Evolutionary conservation across 2,888 invertebrate genomes (phyloP).

Genomic region (Pheosia tremula): DNA sequence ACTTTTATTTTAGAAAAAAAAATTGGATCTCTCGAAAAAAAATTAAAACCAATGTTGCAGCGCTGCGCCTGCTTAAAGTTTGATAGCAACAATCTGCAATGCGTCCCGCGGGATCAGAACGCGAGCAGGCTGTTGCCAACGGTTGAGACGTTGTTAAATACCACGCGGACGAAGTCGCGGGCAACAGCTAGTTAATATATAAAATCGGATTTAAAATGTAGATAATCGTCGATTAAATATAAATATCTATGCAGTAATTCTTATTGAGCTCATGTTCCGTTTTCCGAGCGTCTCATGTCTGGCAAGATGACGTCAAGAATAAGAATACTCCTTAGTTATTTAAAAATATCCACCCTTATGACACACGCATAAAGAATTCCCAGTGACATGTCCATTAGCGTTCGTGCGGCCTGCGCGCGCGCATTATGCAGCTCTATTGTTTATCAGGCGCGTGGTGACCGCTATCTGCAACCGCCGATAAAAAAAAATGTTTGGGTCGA

Average conservation of each 20-base stretch:
- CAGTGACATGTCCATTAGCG: conserved; percentile 6
- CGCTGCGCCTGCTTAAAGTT: no score
- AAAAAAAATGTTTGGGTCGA: conserved; percentile 6
- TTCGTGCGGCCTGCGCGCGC: conserved; percentile 1
- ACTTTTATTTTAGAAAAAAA: no score
- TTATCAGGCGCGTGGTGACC: conserved; percentile 2
- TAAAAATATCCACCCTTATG: conserved; percentile 7
- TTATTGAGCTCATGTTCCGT: not conserved
- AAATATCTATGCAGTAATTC: not conserved
- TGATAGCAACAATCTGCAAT: no score
- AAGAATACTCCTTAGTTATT: not conserved
- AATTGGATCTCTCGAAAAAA: no score
- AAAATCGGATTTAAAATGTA: not conserved
- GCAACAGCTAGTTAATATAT: no score
- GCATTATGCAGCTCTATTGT: conserved; percentile 7
- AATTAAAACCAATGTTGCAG: no score
- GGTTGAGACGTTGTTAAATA: no score
- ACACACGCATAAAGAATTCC: conserved; percentile 7
- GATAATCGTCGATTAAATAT: not conserved
- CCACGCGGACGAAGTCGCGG: no score
- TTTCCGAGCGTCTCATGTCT: not conserved
- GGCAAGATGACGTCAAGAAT: not conserved
- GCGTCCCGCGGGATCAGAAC: no score
- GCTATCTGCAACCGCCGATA: conserved; percentile 4
- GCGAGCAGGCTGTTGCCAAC: no score